Evolutionary conservation across 2,888 invertebrate genomes (phyloP).

Genomic region (Drosophila colorata): DNA sequence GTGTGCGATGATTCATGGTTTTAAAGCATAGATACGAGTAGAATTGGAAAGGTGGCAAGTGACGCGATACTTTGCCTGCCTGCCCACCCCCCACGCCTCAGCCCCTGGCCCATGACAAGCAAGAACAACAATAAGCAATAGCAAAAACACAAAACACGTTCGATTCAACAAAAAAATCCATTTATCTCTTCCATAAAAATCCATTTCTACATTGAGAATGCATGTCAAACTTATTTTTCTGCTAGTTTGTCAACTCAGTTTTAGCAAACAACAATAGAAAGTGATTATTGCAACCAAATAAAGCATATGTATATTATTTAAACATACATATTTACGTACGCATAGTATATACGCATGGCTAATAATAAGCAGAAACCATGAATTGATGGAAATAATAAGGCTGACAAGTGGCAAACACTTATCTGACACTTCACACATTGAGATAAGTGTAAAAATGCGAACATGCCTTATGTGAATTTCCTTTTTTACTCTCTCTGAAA

Average conservation of each 20-base stretch:
- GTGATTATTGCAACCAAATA: slow-evolving; percentile 23
- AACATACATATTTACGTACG: neutral
- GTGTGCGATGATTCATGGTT: slow-evolving; percentile 43
- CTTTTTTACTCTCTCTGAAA: neutral
- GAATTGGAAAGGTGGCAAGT: slow-evolving; percentile 50
- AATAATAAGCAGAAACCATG: neutral
- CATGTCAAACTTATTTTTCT: slow-evolving; percentile 13
- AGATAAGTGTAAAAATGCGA: slow-evolving; percentile 10
- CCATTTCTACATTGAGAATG: slow-evolving; percentile 41
- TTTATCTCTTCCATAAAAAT: slow-evolving; percentile 35
- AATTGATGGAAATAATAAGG: slow-evolving; percentile 1
- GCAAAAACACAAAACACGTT: slow-evolving; percentile 21
- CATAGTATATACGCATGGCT: neutral
- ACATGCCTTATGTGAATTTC: neutral
- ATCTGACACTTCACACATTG: slow-evolving; percentile 3
- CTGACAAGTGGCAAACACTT: slow-evolving; percentile 10
- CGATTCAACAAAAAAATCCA: slow-evolving; percentile 5
- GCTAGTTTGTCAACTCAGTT: neutral
- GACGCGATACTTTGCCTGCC: slow-evolving; percentile 42
- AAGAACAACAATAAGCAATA: slow-evolving; percentile 23
- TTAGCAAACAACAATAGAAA: slow-evolving; percentile 41
- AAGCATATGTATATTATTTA: neutral
- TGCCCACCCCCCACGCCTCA: slow-evolving; percentile 21
- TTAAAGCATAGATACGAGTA: slow-evolving; percentile 17
- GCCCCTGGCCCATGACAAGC: neutral